These are phyloP conservation scores for Helogale parvula DNA, from an alignment of 2,113 vertebrate species.

Conservation along the genomic window DNA sequence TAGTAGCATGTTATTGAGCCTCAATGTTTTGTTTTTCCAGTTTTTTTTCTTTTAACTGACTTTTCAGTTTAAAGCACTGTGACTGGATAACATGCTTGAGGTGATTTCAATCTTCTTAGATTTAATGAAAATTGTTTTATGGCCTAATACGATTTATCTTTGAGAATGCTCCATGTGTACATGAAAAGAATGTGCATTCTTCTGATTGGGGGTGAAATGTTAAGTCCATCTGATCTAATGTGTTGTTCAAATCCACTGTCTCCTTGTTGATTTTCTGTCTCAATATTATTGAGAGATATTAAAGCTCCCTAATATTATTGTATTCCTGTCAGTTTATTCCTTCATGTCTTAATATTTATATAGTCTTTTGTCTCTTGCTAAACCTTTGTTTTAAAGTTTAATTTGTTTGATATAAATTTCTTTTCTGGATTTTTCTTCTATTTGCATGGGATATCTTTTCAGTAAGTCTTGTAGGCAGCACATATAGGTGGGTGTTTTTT, in stretches of 20 bases:
- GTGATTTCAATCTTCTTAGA: neutral
- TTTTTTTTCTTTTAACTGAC: neutral
- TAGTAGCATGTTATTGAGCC: neutral
- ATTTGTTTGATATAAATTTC: neutral
- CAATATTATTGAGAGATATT: neutral
- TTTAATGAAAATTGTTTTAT: neutral
- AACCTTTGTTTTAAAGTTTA: neutral
- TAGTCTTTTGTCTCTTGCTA: neutral
- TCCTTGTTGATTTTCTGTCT: neutral
- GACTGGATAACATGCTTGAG: neutral
- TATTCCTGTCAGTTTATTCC: neutral
- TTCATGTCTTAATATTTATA: neutral
- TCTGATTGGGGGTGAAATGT: neutral
- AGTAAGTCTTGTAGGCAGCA: neutral
- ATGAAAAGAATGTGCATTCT: neutral
- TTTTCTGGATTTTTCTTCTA: neutral
- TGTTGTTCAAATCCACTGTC: neutral
- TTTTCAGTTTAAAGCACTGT: neutral
- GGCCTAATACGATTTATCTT: neutral
- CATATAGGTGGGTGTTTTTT: neutral
- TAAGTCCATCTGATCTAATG: neutral
- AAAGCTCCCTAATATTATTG: neutral
- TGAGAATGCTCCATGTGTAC: neutral
- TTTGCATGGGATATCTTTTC: neutral
- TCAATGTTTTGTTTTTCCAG: neutral